Evolutionary conservation across 2,797 vertebrate species (phyloP).

Genomic region (Acrossocheilus wenchowensis): DNA sequence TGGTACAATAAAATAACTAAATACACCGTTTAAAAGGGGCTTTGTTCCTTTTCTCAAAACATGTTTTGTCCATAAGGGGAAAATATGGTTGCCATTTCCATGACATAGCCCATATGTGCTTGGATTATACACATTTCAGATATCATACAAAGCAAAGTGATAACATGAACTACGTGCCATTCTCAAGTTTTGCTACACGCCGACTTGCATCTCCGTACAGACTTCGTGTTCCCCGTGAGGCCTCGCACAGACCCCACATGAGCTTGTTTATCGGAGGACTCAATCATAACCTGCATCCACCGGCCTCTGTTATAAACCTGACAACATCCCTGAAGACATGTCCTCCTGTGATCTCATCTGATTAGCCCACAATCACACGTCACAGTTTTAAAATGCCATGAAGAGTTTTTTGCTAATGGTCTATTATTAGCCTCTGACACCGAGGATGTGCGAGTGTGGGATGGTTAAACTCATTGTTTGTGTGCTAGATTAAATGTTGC

Average conservation of each 20-base stretch:
- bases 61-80: not conserved
- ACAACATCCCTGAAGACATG: constrained; percentile 24
- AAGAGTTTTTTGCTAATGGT: not conserved
- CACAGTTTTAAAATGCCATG: constrained; percentile 37
- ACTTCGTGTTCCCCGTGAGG: not conserved
- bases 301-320: not conserved
- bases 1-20: not conserved
- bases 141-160: not conserved
- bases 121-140: not conserved
- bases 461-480: not conserved
- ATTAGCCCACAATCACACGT: constrained; percentile 18
- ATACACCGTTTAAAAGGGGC: not conserved
- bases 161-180: not conserved
- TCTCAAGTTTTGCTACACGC: not conserved
- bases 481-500: not conserved
- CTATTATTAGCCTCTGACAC: constrained; percentile 42
- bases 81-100: not conserved
- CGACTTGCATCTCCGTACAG: not conserved
- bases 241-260: constrained; percentile 10
- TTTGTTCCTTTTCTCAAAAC: not conserved
- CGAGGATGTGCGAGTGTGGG: not conserved
- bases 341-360: constrained; percentile 23
- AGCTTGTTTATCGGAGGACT: constrained; percentile 21
- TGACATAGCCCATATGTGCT: not conserved
- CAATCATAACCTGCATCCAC: constrained; percentile 30